Evolutionary conservation across 2,113 vertebrate genomes (phyloP).

Genomic region (Micromys minutus): DNA sequence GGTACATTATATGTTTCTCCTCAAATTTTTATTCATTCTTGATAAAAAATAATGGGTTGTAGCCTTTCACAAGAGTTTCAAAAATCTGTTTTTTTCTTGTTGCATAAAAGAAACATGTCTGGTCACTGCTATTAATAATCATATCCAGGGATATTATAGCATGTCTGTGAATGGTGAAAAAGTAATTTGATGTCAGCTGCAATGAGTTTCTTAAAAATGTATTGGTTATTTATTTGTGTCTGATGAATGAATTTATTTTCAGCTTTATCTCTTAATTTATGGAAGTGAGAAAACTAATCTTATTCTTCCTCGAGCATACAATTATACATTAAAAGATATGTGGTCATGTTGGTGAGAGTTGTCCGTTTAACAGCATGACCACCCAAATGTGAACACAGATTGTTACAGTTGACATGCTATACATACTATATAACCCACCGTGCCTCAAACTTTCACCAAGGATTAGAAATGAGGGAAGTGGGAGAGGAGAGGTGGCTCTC

Average conservation of each 20-base stretch:
- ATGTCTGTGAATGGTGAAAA: neutral
- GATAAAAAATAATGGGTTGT: neutral
- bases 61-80: neutral
- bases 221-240: neutral
- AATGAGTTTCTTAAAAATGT: neutral
- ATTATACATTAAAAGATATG: neutral
- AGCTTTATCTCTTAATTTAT: neutral
- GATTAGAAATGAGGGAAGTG: neutral
- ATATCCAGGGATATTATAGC: neutral
- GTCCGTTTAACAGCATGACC: neutral
- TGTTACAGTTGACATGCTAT: neutral
- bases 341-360: neutral
- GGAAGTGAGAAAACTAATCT: neutral
- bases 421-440: fast-evolving
- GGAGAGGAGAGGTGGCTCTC: neutral
- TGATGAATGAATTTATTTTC: neutral
- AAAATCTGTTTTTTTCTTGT: neutral
- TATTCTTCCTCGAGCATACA: neutral
- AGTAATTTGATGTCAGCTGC: neutral
- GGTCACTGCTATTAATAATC: neutral
- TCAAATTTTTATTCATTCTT: conserved; percentile 37
- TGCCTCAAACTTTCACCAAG: no score
- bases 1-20: neutral
- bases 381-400: neutral
- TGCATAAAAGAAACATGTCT: neutral